Base-by-base conservation (phyloP, 1,140 invertebrate genomes). In the Pseudobourletiella spinata region DNA sequence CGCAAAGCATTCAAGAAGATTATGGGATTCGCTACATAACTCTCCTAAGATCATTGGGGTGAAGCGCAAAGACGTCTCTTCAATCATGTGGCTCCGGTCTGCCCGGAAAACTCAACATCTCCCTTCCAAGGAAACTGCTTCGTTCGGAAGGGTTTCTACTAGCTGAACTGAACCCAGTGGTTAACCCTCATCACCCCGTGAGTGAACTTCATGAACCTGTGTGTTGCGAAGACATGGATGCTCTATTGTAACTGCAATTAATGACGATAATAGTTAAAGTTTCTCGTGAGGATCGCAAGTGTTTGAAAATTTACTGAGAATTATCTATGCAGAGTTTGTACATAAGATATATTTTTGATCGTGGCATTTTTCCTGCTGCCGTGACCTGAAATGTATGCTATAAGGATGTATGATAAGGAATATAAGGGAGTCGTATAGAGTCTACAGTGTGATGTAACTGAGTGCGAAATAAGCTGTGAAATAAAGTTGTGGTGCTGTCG, bases 1-100 rank as follows among this genome's bases (percentile, higher is more conserved):
- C 82, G 96, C 60, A 97, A 98, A 81, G 95, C 96, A 32, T 99
- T 99, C 78, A 92, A 94, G 73, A 96, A 95, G 76, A 84, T 99
- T 61, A 85, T 97, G 63, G 68, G 70, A 11, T 60, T 77, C 16
- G 73, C 69, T 14, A 71, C 75, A 51, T 78, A 72, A 75, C 30
- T n/a, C n/a, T n/a, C n/a, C n/a, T n/a, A n/a, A n/a, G n/a, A n/a
- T n/a, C n/a, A n/a, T n/a, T n/a, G n/a, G 0, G 42, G 29, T n/a
- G 30, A 16, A 46, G 16, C 18, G n/a, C n/a, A 28, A 55, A 55
- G 18, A 55, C 26, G 1, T 32, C 22, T 4, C 11, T 11, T 16
- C 25, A 25, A n/a, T 1, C 3, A 11, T 22, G n/a, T n/a, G n/a
- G n/a, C n/a, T n/a, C n/a, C n/a, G n/a, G n/a, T n/a, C n/a, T n/a